phyloP scores from a whole-genome alignment of 1,140 invertebrate species.

The Lucilia cuprina region DNA sequence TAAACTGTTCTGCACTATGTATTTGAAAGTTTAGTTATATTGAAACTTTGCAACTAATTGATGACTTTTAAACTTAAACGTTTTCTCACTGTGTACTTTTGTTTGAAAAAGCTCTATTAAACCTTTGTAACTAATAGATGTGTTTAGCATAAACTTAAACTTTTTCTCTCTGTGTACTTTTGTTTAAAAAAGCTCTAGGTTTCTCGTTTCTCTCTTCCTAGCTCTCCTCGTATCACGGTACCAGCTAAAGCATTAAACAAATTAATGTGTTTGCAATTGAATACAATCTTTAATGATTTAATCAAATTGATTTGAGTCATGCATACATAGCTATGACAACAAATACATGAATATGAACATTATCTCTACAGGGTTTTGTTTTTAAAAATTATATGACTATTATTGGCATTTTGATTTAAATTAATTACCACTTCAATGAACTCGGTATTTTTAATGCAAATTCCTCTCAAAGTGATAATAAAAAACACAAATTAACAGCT shows the following conservation, averaged over 20 bases:
- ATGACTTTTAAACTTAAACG: too few relatives aligned
- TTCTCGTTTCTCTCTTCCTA: too few relatives aligned
- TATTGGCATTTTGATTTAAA: conserved; percentile 2
- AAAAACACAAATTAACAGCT: neutral
- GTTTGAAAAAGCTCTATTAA: too few relatives aligned
- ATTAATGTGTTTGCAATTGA: neutral
- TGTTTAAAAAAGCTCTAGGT: too few relatives aligned
- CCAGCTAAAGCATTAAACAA: neutral
- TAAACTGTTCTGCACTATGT: too few relatives aligned
- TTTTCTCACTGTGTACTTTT: too few relatives aligned
- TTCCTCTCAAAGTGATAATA: neutral
- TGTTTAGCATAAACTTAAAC: too few relatives aligned
- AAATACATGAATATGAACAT: neutral
- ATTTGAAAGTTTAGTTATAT: too few relatives aligned
- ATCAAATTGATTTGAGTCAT: neutral
- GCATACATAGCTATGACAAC: neutral
- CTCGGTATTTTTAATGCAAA: neutral
- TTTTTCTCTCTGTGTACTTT: too few relatives aligned
- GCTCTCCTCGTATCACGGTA: too few relatives aligned
- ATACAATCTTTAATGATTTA: neutral
- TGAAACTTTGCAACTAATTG: too few relatives aligned
- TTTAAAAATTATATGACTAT: neutral
- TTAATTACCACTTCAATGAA: conserved; percentile 11
- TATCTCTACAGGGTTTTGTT: neutral
- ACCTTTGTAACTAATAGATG: too few relatives aligned